Evolutionary conservation across 2,113 vertebrate species (phyloP).

Genomic region (Chaetura pelagica): DNA sequence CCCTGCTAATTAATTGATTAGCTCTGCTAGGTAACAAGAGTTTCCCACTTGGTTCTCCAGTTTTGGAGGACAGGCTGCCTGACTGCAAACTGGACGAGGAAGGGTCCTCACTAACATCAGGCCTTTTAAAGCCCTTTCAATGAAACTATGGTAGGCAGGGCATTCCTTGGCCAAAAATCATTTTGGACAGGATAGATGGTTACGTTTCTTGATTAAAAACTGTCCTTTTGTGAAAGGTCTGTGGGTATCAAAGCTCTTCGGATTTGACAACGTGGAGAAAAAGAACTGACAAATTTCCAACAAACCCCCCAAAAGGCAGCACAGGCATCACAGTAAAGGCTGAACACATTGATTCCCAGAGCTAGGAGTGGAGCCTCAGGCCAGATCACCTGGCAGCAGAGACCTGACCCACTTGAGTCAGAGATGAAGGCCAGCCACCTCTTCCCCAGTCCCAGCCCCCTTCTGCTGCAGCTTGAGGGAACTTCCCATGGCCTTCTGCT

Average conservation of each 20-base stretch:
- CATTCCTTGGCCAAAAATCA: not conserved
- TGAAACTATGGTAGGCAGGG: not conserved
- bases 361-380: not conserved
- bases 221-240: not conserved
- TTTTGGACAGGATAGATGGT: not conserved
- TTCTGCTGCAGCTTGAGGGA: not conserved
- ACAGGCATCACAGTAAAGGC: accelerated
- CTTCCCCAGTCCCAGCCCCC: not conserved
- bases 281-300: not conserved
- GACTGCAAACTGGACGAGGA: not conserved
- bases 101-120: not conserved
- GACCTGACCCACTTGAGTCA: not conserved
- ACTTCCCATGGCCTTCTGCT: not conserved
- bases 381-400: not conserved
- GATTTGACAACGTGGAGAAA: not conserved
- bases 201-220: not conserved
- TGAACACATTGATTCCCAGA: not conserved
- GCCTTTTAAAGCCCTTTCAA: not conserved
- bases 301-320: not conserved
- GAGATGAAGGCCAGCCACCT: not conserved
- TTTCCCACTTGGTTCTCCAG: not conserved
- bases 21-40: not conserved
- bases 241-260: not conserved
- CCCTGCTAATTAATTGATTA: conserved; percentile 58
- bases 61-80: not conserved